phyloP scores from a whole-genome alignment of 1,140 invertebrate genomes.

The Drosophila dunni region DNA sequence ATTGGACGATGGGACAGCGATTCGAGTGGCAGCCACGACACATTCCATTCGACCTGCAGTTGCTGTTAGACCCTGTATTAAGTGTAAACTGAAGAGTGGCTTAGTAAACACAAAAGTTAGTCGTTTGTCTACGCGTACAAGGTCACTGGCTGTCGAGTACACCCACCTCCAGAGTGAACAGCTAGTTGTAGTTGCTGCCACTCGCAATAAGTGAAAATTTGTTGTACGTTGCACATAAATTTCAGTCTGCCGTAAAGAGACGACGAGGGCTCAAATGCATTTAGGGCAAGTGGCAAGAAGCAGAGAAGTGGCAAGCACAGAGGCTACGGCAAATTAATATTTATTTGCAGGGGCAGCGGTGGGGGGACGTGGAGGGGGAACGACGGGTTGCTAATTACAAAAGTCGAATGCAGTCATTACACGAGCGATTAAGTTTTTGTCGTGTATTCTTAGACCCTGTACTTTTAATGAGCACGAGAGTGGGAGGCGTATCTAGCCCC shows the following conservation, averaged over 20 bases:
- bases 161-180: neutral
- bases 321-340: slow-evolving; percentile 70
- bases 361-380: slow-evolving; percentile 10
- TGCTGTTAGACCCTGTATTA: neutral
- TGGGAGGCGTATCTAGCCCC: no score
- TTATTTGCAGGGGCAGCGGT: slow-evolving; percentile 47
- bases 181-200: slow-evolving; percentile 8
- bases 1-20: slow-evolving; percentile 21
- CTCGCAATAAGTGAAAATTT: slow-evolving; percentile 76
- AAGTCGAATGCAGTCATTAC: slow-evolving; percentile 83
- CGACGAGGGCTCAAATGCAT: slow-evolving; percentile 13
- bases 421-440: slow-evolving; percentile 82
- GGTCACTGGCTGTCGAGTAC: neutral
- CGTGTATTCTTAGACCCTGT: slow-evolving; percentile 55
- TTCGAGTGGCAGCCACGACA: slow-evolving; percentile 59
- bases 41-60: slow-evolving; percentile 45
- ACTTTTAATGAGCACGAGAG: no score
- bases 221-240: slow-evolving; percentile 78
- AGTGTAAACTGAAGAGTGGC: no score
- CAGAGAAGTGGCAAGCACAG: slow-evolving; percentile 5
- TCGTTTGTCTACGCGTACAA: neutral
- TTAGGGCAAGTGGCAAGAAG: neutral
- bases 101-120: no score
- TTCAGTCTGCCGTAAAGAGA: slow-evolving; percentile 56
- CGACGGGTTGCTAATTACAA: slow-evolving; percentile 80